phyloP scores from a whole-genome alignment of 2,888 invertebrate genomes.

The Eilema caniola region DNA sequence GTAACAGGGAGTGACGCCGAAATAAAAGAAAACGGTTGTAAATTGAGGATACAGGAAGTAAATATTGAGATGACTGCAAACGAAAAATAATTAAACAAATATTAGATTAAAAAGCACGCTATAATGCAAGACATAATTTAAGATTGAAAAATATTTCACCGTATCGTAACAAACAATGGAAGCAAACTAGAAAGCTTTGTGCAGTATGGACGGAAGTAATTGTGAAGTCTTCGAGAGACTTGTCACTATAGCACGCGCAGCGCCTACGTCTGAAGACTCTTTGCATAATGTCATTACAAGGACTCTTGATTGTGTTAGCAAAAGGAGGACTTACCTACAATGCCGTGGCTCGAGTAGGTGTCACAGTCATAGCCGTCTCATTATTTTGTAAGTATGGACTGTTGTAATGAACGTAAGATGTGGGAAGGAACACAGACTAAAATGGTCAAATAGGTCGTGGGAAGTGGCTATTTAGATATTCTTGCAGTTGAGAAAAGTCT shows the following conservation, averaged over 20 bases:
- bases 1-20: too few relatives aligned
- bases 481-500: not conserved
- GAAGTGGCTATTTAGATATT: not conserved
- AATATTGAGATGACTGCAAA: too few relatives aligned
- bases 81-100: too few relatives aligned
- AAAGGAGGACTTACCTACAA: slow-evolving; percentile 20
- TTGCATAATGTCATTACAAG: slow-evolving; percentile 31
- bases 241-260: slow-evolving; percentile 37
- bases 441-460: not conserved
- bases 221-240: slow-evolving; percentile 51
- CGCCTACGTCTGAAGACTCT: slow-evolving; percentile 33
- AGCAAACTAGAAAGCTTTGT: slow-evolving; percentile 54
- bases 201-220: slow-evolving; percentile 58
- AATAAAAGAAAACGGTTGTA: too few relatives aligned
- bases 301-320: slow-evolving; percentile 32
- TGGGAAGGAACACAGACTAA: not conserved
- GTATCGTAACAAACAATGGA: slow-evolving; percentile 48
- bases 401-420: not conserved
- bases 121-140: too few relatives aligned
- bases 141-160: not conserved
- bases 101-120: too few relatives aligned
- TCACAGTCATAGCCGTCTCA: not conserved
- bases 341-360: not conserved
- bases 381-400: not conserved
- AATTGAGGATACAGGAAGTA: too few relatives aligned